phyloP scores from a whole-genome alignment of 2,888 invertebrate species.

The Platycnemis pennipes region DNA sequence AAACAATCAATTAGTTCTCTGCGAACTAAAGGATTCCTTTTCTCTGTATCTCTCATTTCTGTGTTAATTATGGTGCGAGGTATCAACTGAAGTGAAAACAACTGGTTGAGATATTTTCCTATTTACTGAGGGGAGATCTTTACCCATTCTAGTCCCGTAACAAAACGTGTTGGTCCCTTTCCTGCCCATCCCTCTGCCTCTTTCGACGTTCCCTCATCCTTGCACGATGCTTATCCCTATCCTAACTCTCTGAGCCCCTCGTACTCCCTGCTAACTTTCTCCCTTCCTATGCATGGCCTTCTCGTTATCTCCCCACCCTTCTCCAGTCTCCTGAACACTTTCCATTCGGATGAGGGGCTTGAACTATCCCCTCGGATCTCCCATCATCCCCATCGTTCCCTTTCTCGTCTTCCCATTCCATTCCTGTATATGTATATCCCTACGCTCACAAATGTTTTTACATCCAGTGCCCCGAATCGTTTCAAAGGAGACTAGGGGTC shows the following conservation, averaged over 20 bases:
- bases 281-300: background rate
- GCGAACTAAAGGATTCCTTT: too few relatives aligned
- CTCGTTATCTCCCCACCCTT: background rate
- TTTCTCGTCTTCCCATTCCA: constrained; percentile 22
- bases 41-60: background rate
- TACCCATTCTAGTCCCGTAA: background rate
- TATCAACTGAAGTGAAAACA: background rate
- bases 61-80: background rate
- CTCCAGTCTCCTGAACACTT: background rate
- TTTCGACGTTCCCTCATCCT: background rate
- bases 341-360: constrained; percentile 30
- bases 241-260: background rate
- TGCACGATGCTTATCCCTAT: background rate
- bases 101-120: background rate
- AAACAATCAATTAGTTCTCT: too few relatives aligned
- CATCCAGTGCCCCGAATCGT: background rate
- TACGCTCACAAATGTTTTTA: background rate
- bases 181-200: background rate
- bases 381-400: background rate
- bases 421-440: background rate
- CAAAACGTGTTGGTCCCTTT: background rate
- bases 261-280: background rate
- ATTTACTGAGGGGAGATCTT: background rate
- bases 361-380: background rate
- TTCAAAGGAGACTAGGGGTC: constrained; percentile 22